Evolutionary conservation across 2,888 invertebrate genomes (phyloP), one percentile per base, ranked within the genome.

Genomic region (Drosophila infuscata): DNA sequence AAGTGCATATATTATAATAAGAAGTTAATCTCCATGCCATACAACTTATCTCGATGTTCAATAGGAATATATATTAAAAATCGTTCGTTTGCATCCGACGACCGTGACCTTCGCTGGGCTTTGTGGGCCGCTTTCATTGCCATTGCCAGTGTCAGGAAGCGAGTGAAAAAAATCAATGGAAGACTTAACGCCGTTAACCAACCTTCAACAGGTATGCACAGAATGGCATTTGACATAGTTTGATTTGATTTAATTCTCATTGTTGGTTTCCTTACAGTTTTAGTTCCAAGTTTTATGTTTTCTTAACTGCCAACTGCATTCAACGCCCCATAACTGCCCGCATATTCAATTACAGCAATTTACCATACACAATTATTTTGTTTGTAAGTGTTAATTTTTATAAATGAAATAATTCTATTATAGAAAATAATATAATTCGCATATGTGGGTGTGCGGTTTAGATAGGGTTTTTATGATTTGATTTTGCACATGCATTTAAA

Each of bases 101-200:
- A 57, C 73, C 62, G 89, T 81, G 86, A 88, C 90, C 87, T 87
- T 89, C 75, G 74, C 56, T 76, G 74, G 74, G 69, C 67, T 62
- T 51, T 70, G 59, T 63, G 52, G 51, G 52, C 56, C 38, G 48
- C 43, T 65, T 81, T 85, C 88, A 84, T 76, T 88, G 83, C 66
- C 88, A 89, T 59, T 79, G 76, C 63, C 74, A 72, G 64, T 69
- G 30, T 15, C 25, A 46, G 48, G 46, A 52, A 46, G 35, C 65
- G 32, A 48, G n/a, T 65, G 35, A 69, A 74, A 75, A 82, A 86
- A 90, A 89, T 89, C 90, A 74, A 91, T 91, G 91, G 91, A 91
- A 76, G 91, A 91, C 79, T 71, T 88, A 58, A 91, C 90, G 43
- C 89, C 91, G 41, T 79, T 91, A 67, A 83, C 86, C 9, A 83